Evolutionary conservation across 2,888 invertebrate species (phyloP), one percentile per base, ranked within the genome.

Genomic region (Axea sp.): DNA sequence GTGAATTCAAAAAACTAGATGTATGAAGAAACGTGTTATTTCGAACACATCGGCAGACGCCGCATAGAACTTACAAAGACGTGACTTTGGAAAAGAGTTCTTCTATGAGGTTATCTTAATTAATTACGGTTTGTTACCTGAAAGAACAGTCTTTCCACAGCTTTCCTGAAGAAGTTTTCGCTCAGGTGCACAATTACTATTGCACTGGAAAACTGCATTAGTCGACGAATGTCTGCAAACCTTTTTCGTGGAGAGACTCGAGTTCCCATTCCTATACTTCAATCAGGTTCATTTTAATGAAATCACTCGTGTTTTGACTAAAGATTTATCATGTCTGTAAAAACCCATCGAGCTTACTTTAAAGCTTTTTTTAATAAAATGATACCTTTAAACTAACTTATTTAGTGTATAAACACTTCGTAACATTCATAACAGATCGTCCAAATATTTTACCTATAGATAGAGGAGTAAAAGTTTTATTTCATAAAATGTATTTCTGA

Each of bases 91-190:
- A 97, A 90, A 98, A 98, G 90, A 86, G 97, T n/a, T n/a, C 97
- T 26, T 97, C 97, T 83, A 98, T 98, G 53, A 90, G 98, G 75
- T 91, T 98, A 78, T 98, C 97, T 47, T 90, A 97, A 77, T 92
- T 87, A 99, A 99, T 90, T 99, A 99, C 90, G 99, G 99, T 90
- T 98, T 98, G 47, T 95, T 99, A 84, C n/a, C 92, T 98, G 84
- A 99, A 99, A 89, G 99, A 99, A 90, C 99, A 98, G 91, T 99
- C 99, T 92, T 99, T 99, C 90, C 99, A 98, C 89, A 90, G 97
- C 80, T 98, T 98, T 90, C 98, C 98, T 19, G 41, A 41, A 49
- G 98, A 97, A 60, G 98, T 94, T 41, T 98, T 98, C 89, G 97
- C 96, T 64, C 98, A 98, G 90, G 95, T 96, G 83, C 92, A 96